Evolutionary conservation across 64 coral and sea anemone genomes (phyloP).

Genomic region (Exaiptasia diaphana): DNA sequence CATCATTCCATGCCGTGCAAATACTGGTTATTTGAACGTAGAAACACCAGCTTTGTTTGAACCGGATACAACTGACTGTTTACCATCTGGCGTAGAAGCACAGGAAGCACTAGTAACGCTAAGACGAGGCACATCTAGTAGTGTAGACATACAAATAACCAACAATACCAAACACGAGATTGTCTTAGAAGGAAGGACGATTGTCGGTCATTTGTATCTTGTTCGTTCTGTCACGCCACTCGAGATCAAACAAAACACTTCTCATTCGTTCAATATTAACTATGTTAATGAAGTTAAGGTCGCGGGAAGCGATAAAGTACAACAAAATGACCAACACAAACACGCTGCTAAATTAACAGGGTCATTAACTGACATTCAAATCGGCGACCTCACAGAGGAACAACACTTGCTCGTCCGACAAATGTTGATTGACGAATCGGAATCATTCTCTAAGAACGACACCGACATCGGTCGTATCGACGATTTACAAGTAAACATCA

Average conservation of each 20-base stretch:
- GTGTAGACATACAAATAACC: constrained; percentile 38
- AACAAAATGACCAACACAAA: not conserved
- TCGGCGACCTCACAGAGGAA: constrained; percentile 12
- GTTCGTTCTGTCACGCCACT: constrained; percentile 45
- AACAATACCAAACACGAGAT: constrained; percentile 56
- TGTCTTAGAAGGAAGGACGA: constrained; percentile 22
- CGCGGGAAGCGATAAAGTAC: not conserved
- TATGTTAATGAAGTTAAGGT: not conserved
- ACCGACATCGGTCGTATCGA: constrained; percentile 34
- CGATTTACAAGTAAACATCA: constrained; percentile 36
- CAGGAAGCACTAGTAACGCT: constrained; percentile 12
- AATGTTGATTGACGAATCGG: constrained; percentile 51
- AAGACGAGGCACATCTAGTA: not conserved
- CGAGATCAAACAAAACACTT: constrained; percentile 27
- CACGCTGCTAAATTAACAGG: constrained; percentile 11
- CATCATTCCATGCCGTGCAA: constrained; percentile 4
- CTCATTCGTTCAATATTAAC: not conserved
- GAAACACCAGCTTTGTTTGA: constrained; percentile 49
- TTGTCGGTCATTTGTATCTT: constrained; percentile 37
- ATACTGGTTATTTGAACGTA: not conserved
- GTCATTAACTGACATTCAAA: constrained; percentile 5
- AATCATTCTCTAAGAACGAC: constrained; percentile 28
- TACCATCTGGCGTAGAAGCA: constrained; percentile 8
- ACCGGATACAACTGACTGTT: not conserved
- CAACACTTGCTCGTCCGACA: constrained; percentile 2